Conservation (phyloP, 2,797 vertebrate genomes). For the Eulemur mongoz region DNA sequence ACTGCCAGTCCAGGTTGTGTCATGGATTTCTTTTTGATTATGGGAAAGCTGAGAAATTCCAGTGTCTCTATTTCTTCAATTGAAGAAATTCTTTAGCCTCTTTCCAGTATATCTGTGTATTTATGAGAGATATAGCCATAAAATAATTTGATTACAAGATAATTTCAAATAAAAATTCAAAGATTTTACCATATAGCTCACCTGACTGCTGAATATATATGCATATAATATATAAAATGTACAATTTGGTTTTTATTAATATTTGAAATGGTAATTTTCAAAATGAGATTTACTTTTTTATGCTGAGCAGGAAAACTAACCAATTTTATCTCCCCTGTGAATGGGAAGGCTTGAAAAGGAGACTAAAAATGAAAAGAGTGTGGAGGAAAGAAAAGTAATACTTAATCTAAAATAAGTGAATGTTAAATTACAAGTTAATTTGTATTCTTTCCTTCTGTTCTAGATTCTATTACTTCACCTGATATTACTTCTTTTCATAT, state of each 20-base stretch:
- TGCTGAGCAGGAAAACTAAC: not conserved
- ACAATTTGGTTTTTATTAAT: not conserved
- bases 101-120: not conserved
- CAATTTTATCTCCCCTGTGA: not conserved
- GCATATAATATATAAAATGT: not conserved
- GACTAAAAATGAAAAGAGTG: not conserved
- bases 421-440: constrained; percentile 6
- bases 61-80: not conserved
- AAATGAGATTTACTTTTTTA: constrained; percentile 38
- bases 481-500: not conserved
- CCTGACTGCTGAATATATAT: not conserved
- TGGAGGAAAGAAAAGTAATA: not conserved
- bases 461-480: not conserved
- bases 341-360: not conserved
- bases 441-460: not conserved
- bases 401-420: not conserved
- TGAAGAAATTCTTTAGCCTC: not conserved
- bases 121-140: not conserved
- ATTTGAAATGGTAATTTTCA: not conserved
- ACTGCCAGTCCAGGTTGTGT: not conserved
- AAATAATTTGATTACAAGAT: not conserved
- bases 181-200: not conserved
- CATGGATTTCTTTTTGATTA: not conserved
- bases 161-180: constrained; percentile 14
- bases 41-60: not conserved